Evolutionary conservation across 35 echinoderm and acorn worm species (phyloP), one percentile per base, ranked within the genome.

Genomic region (Patiria miniata): DNA sequence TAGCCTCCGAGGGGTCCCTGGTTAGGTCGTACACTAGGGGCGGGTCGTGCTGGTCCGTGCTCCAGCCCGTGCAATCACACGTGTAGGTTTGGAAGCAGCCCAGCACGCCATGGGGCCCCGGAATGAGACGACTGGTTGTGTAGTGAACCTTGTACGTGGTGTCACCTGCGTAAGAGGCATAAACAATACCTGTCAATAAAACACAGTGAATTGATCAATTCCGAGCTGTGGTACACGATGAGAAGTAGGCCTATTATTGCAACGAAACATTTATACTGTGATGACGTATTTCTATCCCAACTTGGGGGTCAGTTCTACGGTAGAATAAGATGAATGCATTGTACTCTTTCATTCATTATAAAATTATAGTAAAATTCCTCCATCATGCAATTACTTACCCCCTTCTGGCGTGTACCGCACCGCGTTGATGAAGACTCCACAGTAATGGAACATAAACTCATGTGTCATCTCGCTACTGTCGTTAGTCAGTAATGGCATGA

Each of bases 381-480:
- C n/a, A n/a, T n/a, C n/a, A n/a, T n/a, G n/a, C n/a, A n/a, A n/a
- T n/a, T n/a, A n/a, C n/a, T n/a, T n/a, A n/a, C 94, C 40, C 78
- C 79, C 44, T 79, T 81, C 86, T 91, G n/a, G 91, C 57, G 83
- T 86, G 50, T 97, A 93, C 51, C 95, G 78, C 3, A 83, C 91
- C 1, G 87, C 92, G 87, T 93, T 91, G 12, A 97, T 30, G 50
- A 87, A 90, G n/a, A 39, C 42, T 10, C 95, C 95, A 84, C 95
- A 97, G 42, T 97, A 97, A 37, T 93, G 87, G 61, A 93, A 97
- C 91, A 97, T 93, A 36, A 97, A 87, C 34, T 97, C 91, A 84
- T 97, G 95, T 28, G 82, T 77, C 9, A 87, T 82, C 16, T 86
- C 68, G 17, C 68, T 82, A 32, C 53, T 69, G 7, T 93, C 57